phyloP scores from a whole-genome alignment of 2,888 invertebrate genomes.

The Opisthograptis luteolata region DNA sequence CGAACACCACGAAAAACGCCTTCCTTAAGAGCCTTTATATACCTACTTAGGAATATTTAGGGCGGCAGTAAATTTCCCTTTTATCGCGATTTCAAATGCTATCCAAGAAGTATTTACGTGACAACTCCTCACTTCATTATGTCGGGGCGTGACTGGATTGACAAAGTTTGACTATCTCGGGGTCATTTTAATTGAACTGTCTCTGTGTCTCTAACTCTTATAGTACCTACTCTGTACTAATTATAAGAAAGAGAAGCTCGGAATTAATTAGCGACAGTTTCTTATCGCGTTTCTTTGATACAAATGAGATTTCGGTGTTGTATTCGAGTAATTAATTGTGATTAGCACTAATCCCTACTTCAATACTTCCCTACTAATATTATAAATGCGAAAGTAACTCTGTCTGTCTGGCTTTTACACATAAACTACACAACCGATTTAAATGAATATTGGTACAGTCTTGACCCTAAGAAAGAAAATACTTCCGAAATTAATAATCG shows the following conservation, averaged over 20 bases:
- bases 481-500: too few species aligned
- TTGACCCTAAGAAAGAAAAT: too few species aligned
- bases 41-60: conserved; percentile 56
- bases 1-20: conserved; percentile 40
- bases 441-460: too few species aligned
- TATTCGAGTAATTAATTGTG: conserved; percentile 3
- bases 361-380: too few species aligned
- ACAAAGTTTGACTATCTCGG: conserved; percentile 57
- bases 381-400: too few species aligned
- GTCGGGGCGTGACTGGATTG: conserved; percentile 67
- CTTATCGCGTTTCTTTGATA: conserved; percentile 13
- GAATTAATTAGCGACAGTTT: conserved; percentile 17
- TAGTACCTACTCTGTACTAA: conserved; percentile 27
- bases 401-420: too few species aligned
- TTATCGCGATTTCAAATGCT: conserved; percentile 75
- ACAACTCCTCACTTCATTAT: conserved; percentile 77
- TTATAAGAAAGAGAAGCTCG: conserved; percentile 26
- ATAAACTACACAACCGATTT: too few species aligned
- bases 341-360: too few species aligned
- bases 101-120: conserved; percentile 68
- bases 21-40: conserved; percentile 34
- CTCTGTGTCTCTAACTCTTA: conserved; percentile 21
- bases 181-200: conserved; percentile 53
- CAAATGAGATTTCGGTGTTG: conserved; percentile 1
- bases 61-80: conserved; percentile 69